These are phyloP conservation scores for Sycophila sp. DNA, from an alignment of 1,140 invertebrate genomes.

Conservation along the genomic window DNA sequence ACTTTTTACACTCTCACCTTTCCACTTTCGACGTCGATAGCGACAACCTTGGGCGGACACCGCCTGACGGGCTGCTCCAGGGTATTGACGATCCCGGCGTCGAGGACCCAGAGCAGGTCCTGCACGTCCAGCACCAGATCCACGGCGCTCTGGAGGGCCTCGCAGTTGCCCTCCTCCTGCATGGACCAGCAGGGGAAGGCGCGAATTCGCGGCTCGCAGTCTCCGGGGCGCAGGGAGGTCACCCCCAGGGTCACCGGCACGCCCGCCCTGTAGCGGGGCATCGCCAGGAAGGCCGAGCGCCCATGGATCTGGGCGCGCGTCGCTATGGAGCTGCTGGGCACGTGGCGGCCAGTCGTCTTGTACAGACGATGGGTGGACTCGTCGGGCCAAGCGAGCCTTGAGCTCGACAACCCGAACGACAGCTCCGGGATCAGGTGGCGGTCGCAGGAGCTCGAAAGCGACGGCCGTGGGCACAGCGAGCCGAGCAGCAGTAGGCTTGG, in stretches of 20 bases:
- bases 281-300: constrained; percentile 68
- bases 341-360: constrained; percentile 68
- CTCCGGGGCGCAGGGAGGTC: constrained; percentile 64
- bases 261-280: constrained; percentile 70
- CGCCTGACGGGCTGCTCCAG: constrained; percentile 71
- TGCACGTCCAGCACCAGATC: constrained; percentile 70
- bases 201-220: constrained; percentile 60
- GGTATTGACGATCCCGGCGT: constrained; percentile 74
- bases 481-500: too few relatives aligned
- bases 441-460: constrained; percentile 5
- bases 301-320: constrained; percentile 71
- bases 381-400: constrained; percentile 69
- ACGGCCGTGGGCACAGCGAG: too few relatives aligned
- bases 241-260: constrained; percentile 72
- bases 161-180: constrained; percentile 72
- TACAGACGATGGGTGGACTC: constrained; percentile 70
- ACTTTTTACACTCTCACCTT: too few relatives aligned
- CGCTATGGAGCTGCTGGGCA: constrained; percentile 70
- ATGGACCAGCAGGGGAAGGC: constrained; percentile 73
- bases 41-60: constrained; percentile 75
- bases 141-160: constrained; percentile 71
- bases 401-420: constrained; percentile 61
- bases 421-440: constrained; percentile 37
- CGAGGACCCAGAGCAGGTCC: constrained; percentile 76
- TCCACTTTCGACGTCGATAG: constrained; percentile 69